These are phyloP conservation scores for Chalcis sispes DNA, from an alignment of 2,888 invertebrate genomes.

Conservation along the genomic window DNA sequence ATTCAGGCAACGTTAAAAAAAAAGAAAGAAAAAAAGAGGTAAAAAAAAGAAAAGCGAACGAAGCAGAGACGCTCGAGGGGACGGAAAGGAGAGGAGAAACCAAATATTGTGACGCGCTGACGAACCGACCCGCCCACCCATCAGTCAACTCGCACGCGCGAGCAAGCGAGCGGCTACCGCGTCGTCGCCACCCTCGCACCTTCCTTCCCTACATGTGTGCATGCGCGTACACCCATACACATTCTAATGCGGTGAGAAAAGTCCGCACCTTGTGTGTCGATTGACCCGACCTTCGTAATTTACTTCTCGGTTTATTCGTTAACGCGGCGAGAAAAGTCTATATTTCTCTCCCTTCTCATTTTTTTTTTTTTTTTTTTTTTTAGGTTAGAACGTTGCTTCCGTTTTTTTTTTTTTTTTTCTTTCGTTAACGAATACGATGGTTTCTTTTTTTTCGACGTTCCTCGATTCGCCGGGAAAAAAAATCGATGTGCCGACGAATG, in stretches of 20 bases:
- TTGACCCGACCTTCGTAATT: constrained; percentile 17
- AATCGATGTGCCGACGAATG: too few relatives aligned
- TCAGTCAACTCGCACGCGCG: constrained; percentile 43
- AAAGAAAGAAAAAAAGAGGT: too few relatives aligned
- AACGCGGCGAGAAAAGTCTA: not conserved
- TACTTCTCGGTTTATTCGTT: too few relatives aligned
- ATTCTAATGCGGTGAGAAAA: constrained; percentile 28
- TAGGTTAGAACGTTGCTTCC: too few relatives aligned
- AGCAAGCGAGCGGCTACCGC: not conserved
- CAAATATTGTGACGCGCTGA: constrained; percentile 46
- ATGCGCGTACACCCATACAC: not conserved
- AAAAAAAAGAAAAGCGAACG: not conserved
- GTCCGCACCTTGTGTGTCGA: constrained; percentile 28
- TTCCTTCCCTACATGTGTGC: not conserved
- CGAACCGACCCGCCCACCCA: constrained; percentile 51
- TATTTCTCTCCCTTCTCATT: too few relatives aligned
- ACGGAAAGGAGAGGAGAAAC: not conserved
- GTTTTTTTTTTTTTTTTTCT: too few relatives aligned
- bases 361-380: too few relatives aligned
- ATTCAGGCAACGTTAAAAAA: too few relatives aligned
- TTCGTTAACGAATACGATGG: not conserved
- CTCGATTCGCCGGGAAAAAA: not conserved
- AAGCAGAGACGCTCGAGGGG: not conserved
- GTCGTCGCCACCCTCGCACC: constrained; percentile 5
- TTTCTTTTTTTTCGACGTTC: not conserved